Base-by-base conservation (phyloP, 2,113 vertebrate genomes). In the Ancistrus triradiatus region DNA sequence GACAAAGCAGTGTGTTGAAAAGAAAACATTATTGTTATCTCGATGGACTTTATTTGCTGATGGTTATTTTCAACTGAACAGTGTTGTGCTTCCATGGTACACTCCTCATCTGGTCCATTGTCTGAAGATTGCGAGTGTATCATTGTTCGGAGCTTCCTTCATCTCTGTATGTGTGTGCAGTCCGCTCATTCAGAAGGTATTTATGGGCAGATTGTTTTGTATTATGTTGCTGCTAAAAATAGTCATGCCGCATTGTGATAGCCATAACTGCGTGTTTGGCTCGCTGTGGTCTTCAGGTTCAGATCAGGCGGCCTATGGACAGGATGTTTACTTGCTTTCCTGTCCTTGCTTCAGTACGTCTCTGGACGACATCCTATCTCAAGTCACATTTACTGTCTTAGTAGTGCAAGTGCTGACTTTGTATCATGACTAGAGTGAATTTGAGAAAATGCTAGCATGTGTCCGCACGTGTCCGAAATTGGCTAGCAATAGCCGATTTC, bases 161-260 rank as follows among this genome's bases (percentile, higher is more conserved):
- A n/a, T 38, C 37, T 67, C 37, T 28, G 27, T 15, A n/a, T 43
- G 24, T 21, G 14, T 51, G 56, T 50, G 15, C 38, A 40, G 38
- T 31, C 31, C 42, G 40, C 42, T 62, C 27, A 50, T 50, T 62
- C 46, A 44, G 58, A 48, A 53, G 40, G 55, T 65, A 53, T 65
- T 59, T 47, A 64, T 65, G 63, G 22, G 42, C n/a, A 60, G 62
- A 66, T 71, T 37, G 69, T 50, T 72, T 72, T 61, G 69, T 60
- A 55, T 61, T 56, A 53, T 24, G 9, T 24, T 19, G 57, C 14
- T 15, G 46, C 63, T 72, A 67, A 67, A 72, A 67, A 72, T 72
- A 72, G 11, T 33, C 33, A 4, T 15, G 17, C 51, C 50, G 58
- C 47, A 53, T 51, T 58, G 31, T 35, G 50, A 48, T 48, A 2